Conservation (phyloP, 2,113 vertebrate species). For the Lepus europaeus region DNA sequence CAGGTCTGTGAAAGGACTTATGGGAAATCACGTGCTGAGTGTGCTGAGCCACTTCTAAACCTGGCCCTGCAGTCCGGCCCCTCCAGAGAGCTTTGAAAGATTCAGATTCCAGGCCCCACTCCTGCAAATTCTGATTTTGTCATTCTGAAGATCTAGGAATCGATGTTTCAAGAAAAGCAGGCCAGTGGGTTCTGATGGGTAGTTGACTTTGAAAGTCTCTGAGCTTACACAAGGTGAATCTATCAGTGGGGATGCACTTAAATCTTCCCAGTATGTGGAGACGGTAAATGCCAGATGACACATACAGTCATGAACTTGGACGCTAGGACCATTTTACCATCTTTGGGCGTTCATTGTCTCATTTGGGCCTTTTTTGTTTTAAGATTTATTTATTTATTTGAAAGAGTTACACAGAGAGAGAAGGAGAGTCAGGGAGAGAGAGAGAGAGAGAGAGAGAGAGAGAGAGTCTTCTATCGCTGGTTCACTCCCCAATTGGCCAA, state of each 20-base stretch:
- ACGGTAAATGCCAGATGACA: not conserved
- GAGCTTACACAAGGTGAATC: not conserved
- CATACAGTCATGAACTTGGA: not conserved
- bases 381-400: too few relatives aligned
- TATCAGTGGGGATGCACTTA: not conserved
- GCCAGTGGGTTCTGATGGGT: not conserved
- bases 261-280: not conserved
- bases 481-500: too few relatives aligned
- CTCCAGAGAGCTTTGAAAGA: not conserved
- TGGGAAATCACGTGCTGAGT: not conserved
- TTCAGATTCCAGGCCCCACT: not conserved
- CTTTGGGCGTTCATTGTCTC: not conserved
- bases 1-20: not conserved
- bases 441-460: too few relatives aligned
- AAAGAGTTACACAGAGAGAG: too few relatives aligned
- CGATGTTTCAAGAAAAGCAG: not conserved
- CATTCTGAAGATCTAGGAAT: not conserved
- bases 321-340: not conserved
- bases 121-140: constrained; percentile 35
- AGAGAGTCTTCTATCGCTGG: too few relatives aligned
- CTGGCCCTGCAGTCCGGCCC: not conserved
- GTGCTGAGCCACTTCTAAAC: not conserved
- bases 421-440: too few relatives aligned
- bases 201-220: not conserved
- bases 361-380: too few relatives aligned